Conservation (phyloP, 2,888 invertebrate genomes). For the Plutella xylostella region DNA sequence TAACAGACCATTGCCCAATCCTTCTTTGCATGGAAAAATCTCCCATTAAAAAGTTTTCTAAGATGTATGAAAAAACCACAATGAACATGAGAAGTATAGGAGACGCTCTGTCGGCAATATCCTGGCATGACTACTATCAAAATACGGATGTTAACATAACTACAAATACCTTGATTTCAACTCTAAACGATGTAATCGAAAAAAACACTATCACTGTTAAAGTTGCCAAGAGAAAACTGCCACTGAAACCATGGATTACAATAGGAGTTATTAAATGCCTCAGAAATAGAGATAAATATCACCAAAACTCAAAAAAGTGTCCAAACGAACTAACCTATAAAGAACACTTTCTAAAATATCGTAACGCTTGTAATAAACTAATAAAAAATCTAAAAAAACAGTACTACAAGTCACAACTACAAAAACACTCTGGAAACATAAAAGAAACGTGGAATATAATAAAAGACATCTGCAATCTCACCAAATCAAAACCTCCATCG, state of each 20-base stretch:
- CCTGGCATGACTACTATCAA: not conserved
- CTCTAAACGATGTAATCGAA: not conserved
- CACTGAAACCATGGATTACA: slow-evolving; percentile 1
- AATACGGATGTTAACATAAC: not conserved
- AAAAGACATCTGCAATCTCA: not conserved
- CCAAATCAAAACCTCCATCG: not conserved
- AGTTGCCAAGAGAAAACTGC: not conserved
- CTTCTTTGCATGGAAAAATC: not conserved
- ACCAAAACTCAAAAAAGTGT: not conserved
- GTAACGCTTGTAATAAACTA: not conserved
- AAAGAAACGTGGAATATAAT: not conserved
- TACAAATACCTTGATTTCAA: not conserved
- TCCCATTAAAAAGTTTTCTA: not conserved
- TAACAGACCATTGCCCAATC: not conserved
- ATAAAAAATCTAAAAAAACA: not conserved
- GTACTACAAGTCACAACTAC: not conserved
- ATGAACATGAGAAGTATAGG: not conserved
- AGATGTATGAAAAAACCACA: not conserved
- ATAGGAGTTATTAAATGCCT: not conserved
- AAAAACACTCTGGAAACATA: not conserved
- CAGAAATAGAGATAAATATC: not conserved
- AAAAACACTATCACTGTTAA: not conserved
- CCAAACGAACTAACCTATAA: not conserved
- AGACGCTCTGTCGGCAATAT: not conserved
- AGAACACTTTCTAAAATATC: not conserved